Conservation (phyloP, 2,888 invertebrate species). For the Caenorhabditis angaria region DNA sequence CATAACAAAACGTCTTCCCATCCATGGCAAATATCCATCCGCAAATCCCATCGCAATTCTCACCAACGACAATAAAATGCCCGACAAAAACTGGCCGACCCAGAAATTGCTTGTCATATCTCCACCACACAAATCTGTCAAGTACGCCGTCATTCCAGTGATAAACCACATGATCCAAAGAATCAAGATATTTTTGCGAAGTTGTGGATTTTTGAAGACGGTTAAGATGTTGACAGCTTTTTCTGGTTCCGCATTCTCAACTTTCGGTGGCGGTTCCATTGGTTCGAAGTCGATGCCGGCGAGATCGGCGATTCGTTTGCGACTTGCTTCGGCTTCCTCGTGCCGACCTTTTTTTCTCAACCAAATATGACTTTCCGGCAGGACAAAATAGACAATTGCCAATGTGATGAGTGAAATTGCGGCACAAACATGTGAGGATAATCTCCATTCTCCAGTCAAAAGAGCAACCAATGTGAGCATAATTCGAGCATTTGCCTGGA, state of each 20-base stretch:
- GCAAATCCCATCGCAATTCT: constrained; percentile 49
- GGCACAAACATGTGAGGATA: constrained; percentile 52
- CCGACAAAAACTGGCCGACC: constrained; percentile 53
- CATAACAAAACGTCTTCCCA: constrained; percentile 50
- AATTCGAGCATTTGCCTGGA: constrained; percentile 51
- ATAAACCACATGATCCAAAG: constrained; percentile 58
- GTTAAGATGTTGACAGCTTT: constrained; percentile 40
- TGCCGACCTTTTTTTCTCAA: constrained; percentile 50
- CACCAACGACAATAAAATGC: constrained; percentile 49
- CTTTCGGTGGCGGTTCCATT: constrained; percentile 38
- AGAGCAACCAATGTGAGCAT: constrained; percentile 55
- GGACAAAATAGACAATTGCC: constrained; percentile 48
- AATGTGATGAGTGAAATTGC: constrained; percentile 47
- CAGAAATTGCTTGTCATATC: constrained; percentile 57
- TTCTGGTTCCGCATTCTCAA: constrained; percentile 37
- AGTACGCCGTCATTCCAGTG: constrained; percentile 53
- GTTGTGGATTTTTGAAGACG: constrained; percentile 45
- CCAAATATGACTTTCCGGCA: constrained; percentile 59
- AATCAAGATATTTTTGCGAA: constrained; percentile 50
- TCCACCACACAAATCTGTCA: constrained; percentile 55
- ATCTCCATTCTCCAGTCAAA: constrained; percentile 53
- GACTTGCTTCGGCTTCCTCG: constrained; percentile 46
- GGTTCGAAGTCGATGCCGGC: constrained; percentile 50
- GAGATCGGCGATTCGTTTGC: constrained; percentile 46
- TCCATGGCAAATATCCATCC: constrained; percentile 53